Percentiles rank a stretch among this genome's conserved stretches.
phyloP scores from a whole-genome alignment of 2,888 invertebrate genomes.

The Aphidoletes aphidimyza region DNA sequence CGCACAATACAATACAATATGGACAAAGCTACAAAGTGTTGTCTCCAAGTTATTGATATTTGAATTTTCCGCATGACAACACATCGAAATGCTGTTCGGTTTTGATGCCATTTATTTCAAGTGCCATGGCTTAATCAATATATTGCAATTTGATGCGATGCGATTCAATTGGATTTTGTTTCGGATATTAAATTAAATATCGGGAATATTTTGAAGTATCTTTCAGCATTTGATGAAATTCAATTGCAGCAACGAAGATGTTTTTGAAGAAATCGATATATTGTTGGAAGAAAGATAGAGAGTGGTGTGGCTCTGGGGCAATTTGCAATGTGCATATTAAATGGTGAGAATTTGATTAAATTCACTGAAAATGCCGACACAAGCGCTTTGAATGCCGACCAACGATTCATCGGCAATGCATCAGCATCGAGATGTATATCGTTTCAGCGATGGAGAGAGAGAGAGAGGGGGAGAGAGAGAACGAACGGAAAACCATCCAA shows the following conservation, averaged over 20 bases:
- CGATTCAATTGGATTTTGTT: constrained; percentile 39
- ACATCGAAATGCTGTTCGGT: not conserved
- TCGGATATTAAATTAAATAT: not conserved
- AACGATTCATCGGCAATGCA: too few relatives aligned
- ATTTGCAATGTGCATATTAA: constrained; percentile 18
- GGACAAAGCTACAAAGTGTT: too few relatives aligned
- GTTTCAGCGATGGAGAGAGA: not conserved
- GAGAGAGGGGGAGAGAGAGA: not conserved
- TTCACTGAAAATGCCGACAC: not conserved
- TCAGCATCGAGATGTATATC: not conserved
- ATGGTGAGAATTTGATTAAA: constrained; percentile 23
- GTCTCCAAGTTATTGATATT: constrained; percentile 11
- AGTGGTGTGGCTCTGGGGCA: not conserved
- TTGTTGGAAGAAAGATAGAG: not conserved
- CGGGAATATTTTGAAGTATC: not conserved
- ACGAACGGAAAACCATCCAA: not conserved
- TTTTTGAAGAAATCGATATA: too few relatives aligned
- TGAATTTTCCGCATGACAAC: constrained; percentile 32
- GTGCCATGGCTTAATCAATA: not conserved
- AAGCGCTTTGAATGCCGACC: not conserved
- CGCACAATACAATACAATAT: too few relatives aligned
- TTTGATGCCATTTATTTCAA: not conserved
- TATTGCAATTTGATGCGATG: constrained; percentile 22
- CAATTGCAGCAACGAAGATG: not conserved
- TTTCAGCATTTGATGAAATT: not conserved